These are phyloP conservation scores for silkworm (Bombyx mori) DNA, from an alignment of 1,140 invertebrate genomes.

Conservation along the genomic window DNA sequence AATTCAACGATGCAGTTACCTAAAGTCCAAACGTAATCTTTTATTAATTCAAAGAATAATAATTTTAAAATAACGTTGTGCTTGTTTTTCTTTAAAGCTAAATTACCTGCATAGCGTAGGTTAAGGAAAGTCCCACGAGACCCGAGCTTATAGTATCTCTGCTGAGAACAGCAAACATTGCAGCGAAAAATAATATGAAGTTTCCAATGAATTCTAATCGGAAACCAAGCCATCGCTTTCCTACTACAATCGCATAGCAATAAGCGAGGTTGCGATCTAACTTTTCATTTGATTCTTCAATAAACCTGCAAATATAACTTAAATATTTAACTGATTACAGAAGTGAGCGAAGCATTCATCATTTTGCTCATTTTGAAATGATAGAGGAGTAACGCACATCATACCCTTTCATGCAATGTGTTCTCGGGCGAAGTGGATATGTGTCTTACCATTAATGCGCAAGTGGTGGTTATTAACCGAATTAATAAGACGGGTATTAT, in stretches of 20 bases:
- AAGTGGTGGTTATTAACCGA: too few species aligned
- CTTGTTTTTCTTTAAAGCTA: too few species aligned
- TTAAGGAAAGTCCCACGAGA: constrained; percentile 88
- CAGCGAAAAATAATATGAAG: constrained; percentile 88
- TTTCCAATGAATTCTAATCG: constrained; percentile 91
- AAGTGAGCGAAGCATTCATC: too few species aligned
- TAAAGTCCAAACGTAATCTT: constrained; percentile 40
- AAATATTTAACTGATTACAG: too few species aligned
- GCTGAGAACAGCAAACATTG: constrained; percentile 86
- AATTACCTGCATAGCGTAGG: constrained; percentile 81
- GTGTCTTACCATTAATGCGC: too few species aligned
- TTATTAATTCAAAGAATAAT: too few species aligned
- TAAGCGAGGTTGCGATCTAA: constrained; percentile 89
- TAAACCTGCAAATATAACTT: background rate
- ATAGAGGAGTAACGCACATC: too few species aligned
- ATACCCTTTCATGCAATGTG: too few species aligned
- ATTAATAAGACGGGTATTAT: too few species aligned
- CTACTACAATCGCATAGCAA: constrained; percentile 85
- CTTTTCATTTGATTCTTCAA: constrained; percentile 6
- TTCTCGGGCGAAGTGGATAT: too few species aligned
- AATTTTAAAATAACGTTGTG: too few species aligned
- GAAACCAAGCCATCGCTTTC: constrained; percentile 91
- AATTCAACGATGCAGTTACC: constrained; percentile 93
- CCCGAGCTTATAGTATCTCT: constrained; percentile 79
- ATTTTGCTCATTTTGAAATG: too few species aligned